Percentiles rank a stretch among this genome's conserved stretches.
These are phyloP conservation scores for Drosophila aldrichi DNA, from an alignment of 2,888 invertebrate species.

Conservation along the genomic window DNA sequence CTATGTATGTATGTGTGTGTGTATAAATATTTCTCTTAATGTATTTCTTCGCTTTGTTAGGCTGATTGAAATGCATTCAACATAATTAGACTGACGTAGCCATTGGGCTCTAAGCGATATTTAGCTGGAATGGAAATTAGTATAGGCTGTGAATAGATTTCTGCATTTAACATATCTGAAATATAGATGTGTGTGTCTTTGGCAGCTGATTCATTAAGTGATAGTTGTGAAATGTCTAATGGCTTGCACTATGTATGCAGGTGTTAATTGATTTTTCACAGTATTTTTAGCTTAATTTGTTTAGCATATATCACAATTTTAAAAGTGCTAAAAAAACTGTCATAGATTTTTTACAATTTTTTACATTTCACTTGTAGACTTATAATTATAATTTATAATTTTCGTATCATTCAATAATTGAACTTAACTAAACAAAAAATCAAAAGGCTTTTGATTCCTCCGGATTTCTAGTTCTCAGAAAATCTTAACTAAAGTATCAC, in stretches of 20 bases:
- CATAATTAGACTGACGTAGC: not conserved
- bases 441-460: too few species aligned
- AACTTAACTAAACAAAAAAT: too few species aligned
- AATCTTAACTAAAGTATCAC: too few species aligned
- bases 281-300: not conserved
- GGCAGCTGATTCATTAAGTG: not conserved
- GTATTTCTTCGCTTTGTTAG: not conserved
- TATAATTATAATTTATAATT: too few species aligned
- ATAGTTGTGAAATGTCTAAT: not conserved
- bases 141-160: too few species aligned
- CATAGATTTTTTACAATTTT: not conserved
- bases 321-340: not conserved
- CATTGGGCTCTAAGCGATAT: not conserved
- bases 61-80: slow-evolving; percentile 1
- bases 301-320: too few species aligned
- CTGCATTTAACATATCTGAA: not conserved
- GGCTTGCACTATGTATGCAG: not conserved
- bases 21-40: not conserved
- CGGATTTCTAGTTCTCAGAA: too few species aligned
- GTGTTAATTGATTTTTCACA: not conserved
- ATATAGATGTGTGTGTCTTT: not conserved
- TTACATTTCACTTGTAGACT: not conserved
- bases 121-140: not conserved
- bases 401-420: too few species aligned
- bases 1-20: not conserved